Evolutionary conservation across 1,140 invertebrate genomes (phyloP), one percentile per base, ranked within the genome.

Genomic region (Lordiphosa collinella): DNA sequence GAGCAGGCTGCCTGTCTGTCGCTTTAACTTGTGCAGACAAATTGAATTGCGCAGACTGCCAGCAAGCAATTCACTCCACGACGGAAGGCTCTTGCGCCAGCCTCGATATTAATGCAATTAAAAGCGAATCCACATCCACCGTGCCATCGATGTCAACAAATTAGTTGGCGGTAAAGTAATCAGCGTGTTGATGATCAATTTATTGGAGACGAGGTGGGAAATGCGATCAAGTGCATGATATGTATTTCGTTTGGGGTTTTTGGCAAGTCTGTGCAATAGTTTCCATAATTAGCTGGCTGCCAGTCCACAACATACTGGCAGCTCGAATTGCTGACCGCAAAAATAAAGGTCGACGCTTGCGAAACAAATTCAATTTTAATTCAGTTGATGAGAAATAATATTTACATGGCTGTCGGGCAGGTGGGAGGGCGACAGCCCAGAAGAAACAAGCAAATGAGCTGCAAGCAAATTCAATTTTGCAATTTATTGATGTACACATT

Each of bases 61-160:
- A 52, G 48, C 25, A 18, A 37, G 44, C 36, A 16, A 41, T 14
- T n/a, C 25, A 13, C 31, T 25, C 7, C 47, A 11, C 1, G 11
- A n/a, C 5, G 13, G 53, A 48, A 47, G 56, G 44, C 65, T 62
- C 65, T 75, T 62, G 53, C 37, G 34, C 34, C 38, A 43, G 54
- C 59, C 75, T 34, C 60, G 74, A 66, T 69, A 71, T 82, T 80
- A 80, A 82, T 80, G 75, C 75, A 80, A 80, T 80, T 80, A 80
- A 80, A 53, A 69, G 76, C 59, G 70, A 74, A 74, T 41, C 53
- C 38, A 25, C 64, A 47, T 29, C 49, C 37, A 22, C 53, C 44
- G 38, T 58, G 43, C 52, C 59, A 64, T 53, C 53, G 35, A 60
- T 62, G 58, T 52, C 58, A 67, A 67, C 63, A 65, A 67, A 67